Conservation (phyloP, 2,113 vertebrate species). For the Thryonomys swinderianus region DNA sequence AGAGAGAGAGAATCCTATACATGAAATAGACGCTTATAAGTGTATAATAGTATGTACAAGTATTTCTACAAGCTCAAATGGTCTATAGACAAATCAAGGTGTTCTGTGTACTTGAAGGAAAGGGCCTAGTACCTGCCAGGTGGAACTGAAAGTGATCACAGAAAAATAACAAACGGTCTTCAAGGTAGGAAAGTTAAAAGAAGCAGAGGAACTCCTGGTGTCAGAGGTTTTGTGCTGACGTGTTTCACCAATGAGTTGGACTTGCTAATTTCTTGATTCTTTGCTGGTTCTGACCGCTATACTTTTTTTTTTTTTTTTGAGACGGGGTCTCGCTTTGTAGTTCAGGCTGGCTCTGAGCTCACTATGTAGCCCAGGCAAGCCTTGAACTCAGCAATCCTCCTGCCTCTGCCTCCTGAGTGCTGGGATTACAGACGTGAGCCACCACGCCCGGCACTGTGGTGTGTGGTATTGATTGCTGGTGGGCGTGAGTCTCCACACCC, state of each 20-base stretch:
- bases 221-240: not conserved
- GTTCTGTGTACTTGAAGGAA: fast-evolving
- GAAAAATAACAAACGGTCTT: not conserved
- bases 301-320: no score
- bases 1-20: not conserved
- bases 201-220: not conserved
- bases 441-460: no score
- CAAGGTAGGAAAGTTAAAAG: not conserved
- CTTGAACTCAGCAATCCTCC: no score
- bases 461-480: no score
- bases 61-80: not conserved
- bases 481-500: no score
- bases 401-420: no score
- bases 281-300: not conserved
- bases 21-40: not conserved
- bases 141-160: not conserved
- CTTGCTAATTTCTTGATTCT: not conserved
- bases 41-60: not conserved
- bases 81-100: not conserved
- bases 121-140: not conserved
- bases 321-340: no score
- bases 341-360: no score
- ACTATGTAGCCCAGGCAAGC: no score
- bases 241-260: not conserved
- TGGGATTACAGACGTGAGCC: no score